Base-by-base conservation (phyloP, 2,797 vertebrate species). In the Hydrophis major region DNA sequence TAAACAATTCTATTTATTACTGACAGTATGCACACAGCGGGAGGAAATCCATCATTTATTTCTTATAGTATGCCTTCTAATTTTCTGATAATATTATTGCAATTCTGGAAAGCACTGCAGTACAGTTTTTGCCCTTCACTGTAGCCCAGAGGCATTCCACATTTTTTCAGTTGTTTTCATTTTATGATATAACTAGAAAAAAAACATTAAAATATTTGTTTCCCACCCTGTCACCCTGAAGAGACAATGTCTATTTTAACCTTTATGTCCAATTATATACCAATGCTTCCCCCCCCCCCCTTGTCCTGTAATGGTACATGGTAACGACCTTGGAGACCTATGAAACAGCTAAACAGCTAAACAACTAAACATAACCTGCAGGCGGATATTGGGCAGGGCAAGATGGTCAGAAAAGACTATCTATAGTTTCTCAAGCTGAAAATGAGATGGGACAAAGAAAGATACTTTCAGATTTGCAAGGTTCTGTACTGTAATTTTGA, bases 151-250 rank as follows among this genome's bases (percentile, higher is more conserved):
- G 60, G 90, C 90, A 94, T 88, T 42, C 88, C 86, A 93, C 78
- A 2, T 92, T 37, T 11, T 93, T 92, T 56, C 59, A 94, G 92
- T 2, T 28, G 90, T 94, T 95, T 92, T 90, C 94, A 93, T 93
- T 61, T 56, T 87, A 55, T 57, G 20, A 92, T 59, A 78, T 2
- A 47, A 50, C 4, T 13, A 63, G 27, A 94, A 92, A 66, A 89
- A 89, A 53, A 91, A 92, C 25, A 87, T 47, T 2, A 53, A 22
- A 83, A 83, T 47, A 4, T 47, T 83, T 83, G 7, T 47, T 47
- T 83, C 32, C 28, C 10, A 87, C 55, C 13, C 86, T n/a, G 14
- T 55, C 13, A 87, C 86, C 20, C 4, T 83, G 74, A 47, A 20
- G 3, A 42, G 8, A 22, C 20, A 78, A 47, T 47, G 74, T 10